Evolutionary conservation across 1,140 invertebrate species (phyloP).

Genomic region (Neodiprion fabricii): DNA sequence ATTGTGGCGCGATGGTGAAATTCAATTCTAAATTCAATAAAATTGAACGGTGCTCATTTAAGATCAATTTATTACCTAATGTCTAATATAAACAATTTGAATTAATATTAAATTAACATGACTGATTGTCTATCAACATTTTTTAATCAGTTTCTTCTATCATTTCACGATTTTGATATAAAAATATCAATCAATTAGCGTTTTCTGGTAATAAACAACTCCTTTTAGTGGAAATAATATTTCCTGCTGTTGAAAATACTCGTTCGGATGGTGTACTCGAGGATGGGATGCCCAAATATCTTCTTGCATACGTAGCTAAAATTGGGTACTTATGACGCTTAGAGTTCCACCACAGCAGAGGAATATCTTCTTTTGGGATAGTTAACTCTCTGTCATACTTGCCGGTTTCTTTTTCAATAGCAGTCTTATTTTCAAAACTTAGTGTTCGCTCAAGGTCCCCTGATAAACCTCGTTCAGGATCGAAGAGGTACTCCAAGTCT

Average conservation of each 20-base stretch:
- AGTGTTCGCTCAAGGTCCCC: too few species aligned
- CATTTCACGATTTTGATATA: neutral
- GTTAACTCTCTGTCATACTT: too few species aligned
- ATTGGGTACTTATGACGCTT: constrained; percentile 18
- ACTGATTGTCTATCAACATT: too few species aligned
- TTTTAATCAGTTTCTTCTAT: too few species aligned
- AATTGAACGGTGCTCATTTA: too few species aligned
- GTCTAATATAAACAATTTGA: too few species aligned
- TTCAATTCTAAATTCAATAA: too few species aligned
- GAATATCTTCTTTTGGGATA: neutral
- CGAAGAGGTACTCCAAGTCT: constrained; percentile 11
- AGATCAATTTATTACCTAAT: too few species aligned
- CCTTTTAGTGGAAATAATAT: constrained; percentile 24
- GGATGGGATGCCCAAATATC: constrained; percentile 33
- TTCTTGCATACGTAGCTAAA: constrained; percentile 26
- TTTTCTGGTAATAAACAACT: constrained; percentile 22
- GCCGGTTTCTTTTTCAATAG: too few species aligned
- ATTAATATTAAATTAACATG: too few species aligned
- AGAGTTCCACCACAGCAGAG: constrained; percentile 7
- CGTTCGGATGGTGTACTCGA: constrained; percentile 33
- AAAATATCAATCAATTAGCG: neutral
- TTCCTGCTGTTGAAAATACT: constrained; percentile 38
- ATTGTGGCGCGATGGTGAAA: too few species aligned
- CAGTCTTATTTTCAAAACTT: too few species aligned
- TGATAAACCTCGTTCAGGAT: neutral